These are phyloP conservation scores for Idaea aversata DNA, from an alignment of 2,888 invertebrate species.

Conservation along the genomic window DNA sequence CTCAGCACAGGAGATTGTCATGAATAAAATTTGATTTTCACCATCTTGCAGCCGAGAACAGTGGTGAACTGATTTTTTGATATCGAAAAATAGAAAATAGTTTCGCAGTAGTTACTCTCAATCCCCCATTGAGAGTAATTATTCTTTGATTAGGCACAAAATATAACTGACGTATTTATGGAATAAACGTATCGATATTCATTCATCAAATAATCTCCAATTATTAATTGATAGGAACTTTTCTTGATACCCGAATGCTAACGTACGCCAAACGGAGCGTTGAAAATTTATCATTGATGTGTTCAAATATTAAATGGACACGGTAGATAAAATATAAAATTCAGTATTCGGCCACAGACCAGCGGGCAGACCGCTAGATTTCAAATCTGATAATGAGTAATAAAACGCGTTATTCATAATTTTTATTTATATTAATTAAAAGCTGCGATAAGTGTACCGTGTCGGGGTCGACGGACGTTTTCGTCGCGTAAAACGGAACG, in stretches of 20 bases:
- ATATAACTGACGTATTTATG: too few relatives aligned
- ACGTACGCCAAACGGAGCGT: constrained; percentile 50
- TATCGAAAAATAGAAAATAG: too few relatives aligned
- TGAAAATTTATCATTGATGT: constrained; percentile 41
- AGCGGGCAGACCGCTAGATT: constrained; percentile 47
- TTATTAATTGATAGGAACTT: constrained; percentile 34
- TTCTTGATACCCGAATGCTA: constrained; percentile 34
- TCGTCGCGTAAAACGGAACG: constrained; percentile 36
- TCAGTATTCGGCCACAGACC: constrained; percentile 40
- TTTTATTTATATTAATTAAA: constrained; percentile 74
- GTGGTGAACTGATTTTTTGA: too few relatives aligned
- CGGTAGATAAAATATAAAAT: constrained; percentile 66
- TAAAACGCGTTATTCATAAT: constrained; percentile 60
- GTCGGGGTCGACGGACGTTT: constrained; percentile 64
- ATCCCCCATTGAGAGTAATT: too few relatives aligned
- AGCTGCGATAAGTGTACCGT: constrained; percentile 65
- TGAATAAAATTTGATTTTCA: too few relatives aligned
- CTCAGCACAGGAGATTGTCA: too few relatives aligned
- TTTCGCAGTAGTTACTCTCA: too few relatives aligned
- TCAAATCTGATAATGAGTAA: constrained; percentile 56
- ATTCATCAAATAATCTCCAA: constrained; percentile 18
- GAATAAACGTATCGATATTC: too few relatives aligned
- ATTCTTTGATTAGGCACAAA: too few relatives aligned
- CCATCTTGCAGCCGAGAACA: too few relatives aligned
- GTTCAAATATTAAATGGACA: constrained; percentile 52